Conservation (phyloP, 2,888 invertebrate species). For the Dolichomitus sp. region DNA sequence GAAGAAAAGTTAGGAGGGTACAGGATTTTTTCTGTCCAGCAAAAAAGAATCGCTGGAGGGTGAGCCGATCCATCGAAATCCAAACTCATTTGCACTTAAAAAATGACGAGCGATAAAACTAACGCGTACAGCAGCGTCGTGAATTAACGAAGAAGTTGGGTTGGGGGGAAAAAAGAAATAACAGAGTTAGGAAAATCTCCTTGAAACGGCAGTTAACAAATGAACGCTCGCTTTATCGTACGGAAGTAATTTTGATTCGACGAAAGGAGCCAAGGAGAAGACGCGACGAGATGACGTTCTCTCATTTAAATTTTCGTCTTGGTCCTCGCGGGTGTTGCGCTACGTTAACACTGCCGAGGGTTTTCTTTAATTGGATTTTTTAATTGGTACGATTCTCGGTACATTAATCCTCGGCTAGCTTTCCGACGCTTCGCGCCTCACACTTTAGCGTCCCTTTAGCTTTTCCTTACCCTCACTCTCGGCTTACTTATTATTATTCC, state of each 20-base stretch:
- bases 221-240: constrained; percentile 84
- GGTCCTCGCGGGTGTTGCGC: constrained; percentile 64
- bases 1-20: constrained; percentile 39
- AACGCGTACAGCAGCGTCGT: constrained; percentile 75
- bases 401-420: constrained; percentile 78
- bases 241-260: constrained; percentile 85
- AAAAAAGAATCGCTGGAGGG: constrained; percentile 35
- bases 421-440: constrained; percentile 55
- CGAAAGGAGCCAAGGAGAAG: constrained; percentile 52
- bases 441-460: constrained; percentile 39
- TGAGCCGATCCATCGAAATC: constrained; percentile 68
- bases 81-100: constrained; percentile 85
- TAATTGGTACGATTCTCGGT: constrained; percentile 83
- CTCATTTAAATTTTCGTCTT: constrained; percentile 81
- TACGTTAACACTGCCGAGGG: constrained; percentile 63
- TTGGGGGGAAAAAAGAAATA: constrained; percentile 50
- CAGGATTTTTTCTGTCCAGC: constrained; percentile 46
- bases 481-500: constrained; percentile 52
- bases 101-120: constrained; percentile 85
- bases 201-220: constrained; percentile 82
- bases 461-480: constrained; percentile 47
- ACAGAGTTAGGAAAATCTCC: constrained; percentile 55
- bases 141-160: constrained; percentile 67
- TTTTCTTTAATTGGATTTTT: constrained; percentile 85
- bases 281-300: constrained; percentile 48